Evolutionary conservation across 2,888 invertebrate genomes (phyloP), one percentile per base, ranked within the genome.

Genomic region (Eupsilia transversa): DNA sequence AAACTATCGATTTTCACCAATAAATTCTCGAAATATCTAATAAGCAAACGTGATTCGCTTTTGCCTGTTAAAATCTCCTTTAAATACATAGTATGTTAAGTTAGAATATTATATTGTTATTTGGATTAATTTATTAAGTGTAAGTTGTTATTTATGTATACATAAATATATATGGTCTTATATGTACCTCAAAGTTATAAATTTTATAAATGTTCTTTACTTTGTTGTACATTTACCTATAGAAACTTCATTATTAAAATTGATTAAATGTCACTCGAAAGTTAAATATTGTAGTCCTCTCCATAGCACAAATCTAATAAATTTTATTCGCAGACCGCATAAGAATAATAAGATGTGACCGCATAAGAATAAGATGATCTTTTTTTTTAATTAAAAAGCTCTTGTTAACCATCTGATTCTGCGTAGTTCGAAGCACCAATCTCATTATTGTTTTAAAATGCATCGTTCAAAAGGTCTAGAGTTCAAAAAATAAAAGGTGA

Each of bases 401-500:
- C 17, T 33, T 54, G 12, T 75, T 35, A 30, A 14, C 3, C 6
- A n/a, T 60, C 33, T 30, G 1, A 27, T 41, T 30, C 10, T 49
- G 10, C 27, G 5, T 9, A 75, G 0, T 71, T 43, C 17, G 49
- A 23, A 61, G n/a, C 27, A 23, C 10, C 20, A 52, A n/a, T 59
- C 23, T 20, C 9, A n/a, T 52, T 74, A 27, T 17, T 43, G 14
- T 59, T 68, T 78, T 59, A 23, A n/a, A 75, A 35, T 30, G 27
- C 7, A 59, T 69, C 30, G 41, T 60, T 30, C 4, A 59, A 38
- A 65, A 10, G 14, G 43, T 43, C 27, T 17, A 43, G 17, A 20
- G 17, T n/a, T 43, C 67, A 60, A 59, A 49, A 67, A 68, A 56
- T 43, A 60, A 52, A 52, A 46, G 9, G 38, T 54, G 2, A 14